These are phyloP conservation scores for Parnassius glacialis DNA, from an alignment of 2,888 invertebrate species.

Conservation along the genomic window DNA sequence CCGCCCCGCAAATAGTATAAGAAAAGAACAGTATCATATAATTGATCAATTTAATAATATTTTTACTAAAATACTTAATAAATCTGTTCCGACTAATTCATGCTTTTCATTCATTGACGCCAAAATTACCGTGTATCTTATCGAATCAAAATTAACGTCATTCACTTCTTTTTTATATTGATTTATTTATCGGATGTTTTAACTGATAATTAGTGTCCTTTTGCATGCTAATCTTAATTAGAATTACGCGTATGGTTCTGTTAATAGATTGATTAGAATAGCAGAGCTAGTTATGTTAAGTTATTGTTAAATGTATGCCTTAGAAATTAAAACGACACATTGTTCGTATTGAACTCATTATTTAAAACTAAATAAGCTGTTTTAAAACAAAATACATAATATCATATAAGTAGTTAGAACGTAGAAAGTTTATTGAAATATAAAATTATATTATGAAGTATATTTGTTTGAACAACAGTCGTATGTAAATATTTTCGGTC, in stretches of 20 bases:
- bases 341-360: not conserved
- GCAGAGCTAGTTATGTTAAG: constrained; percentile 22
- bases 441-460: no score
- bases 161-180: constrained; percentile 72
- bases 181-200: constrained; percentile 29
- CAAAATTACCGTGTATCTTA: constrained; percentile 41
- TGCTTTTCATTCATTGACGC: constrained; percentile 77
- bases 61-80: constrained; percentile 64
- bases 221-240: constrained; percentile 63
- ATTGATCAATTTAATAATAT: constrained; percentile 50
- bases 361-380: not conserved
- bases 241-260: not conserved
- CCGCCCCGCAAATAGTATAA: constrained; percentile 78
- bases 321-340: not conserved
- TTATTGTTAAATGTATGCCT: constrained; percentile 13
- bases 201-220: constrained; percentile 55
- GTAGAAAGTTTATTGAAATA: no score
- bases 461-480: no score
- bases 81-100: constrained; percentile 58
- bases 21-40: constrained; percentile 44
- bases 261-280: constrained; percentile 35
- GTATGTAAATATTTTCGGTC: no score
- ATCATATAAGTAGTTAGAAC: no score
- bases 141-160: constrained; percentile 59
- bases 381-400: not conserved